Evolutionary conservation across 2,888 invertebrate species (phyloP), one percentile per base, ranked within the genome.

Genomic region (Elgonia sp.): DNA sequence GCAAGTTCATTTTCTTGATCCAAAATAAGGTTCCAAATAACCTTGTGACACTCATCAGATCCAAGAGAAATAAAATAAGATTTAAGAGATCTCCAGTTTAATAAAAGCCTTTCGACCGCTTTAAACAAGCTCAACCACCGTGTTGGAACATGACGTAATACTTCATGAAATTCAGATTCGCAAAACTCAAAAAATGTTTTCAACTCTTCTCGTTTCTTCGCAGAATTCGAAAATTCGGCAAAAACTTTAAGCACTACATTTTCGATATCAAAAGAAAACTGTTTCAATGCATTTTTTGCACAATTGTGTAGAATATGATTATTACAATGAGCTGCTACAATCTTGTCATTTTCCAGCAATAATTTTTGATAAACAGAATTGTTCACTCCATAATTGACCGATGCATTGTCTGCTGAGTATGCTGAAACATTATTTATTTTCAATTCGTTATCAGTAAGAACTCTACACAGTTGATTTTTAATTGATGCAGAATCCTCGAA

Each of bases 251-350:
- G 12, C 9, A 65, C 53, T 65, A 77, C 0, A 39, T 63, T 77
- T 60, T 77, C 65, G 3, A 65, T 16, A n/a, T 77, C 62, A 18
- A 63, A 29, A 0, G 62, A 76, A 4, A 76, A 37, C 2, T 1
- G 12, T 16, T 65, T 77, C 21, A 57, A 53, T 20, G 76, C 50
- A 21, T 76, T 46, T 18, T 57, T 55, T 18, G 39, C 39, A 39
- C 72, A 72, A 14, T 72, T 72, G 29, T 72, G 72, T 39, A 72
- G 0, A 18, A 73, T 73, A n/a, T 73, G 73, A 42, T 57, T n/a
- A 73, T 73, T 57, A 12, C 73, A 73, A 21, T 73, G 40, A 20
- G 57, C 73, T 39, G 20, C 60, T 3, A 73, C 18, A 60, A 60
- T 73, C 16, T 60, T 42, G 7, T 53, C 40, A 57, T 73, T 60